Base-by-base conservation (phyloP, 2,797 vertebrate genomes). In the Pelobates cultripes region DNA sequence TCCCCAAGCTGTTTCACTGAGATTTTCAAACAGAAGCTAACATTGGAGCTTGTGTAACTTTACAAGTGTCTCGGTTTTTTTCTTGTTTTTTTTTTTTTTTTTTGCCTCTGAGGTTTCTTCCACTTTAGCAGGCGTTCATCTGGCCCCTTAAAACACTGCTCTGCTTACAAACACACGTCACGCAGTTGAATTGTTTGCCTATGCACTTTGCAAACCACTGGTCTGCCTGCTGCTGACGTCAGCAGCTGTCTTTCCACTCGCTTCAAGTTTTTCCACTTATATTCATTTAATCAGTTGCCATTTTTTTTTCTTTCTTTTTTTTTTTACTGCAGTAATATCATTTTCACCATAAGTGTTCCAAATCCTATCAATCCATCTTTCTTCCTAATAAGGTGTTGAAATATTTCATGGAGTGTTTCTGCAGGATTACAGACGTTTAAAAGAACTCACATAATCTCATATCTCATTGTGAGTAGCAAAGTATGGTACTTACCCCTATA, bases 121-220 rank as follows among this genome's bases (percentile, higher is more conserved):
- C 51, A 82, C 68, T 82, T 67, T 70, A 78, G 75, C 70, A 78
- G 40, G 76, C 76, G 42, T 83, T 83, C 81, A 77, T 73, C 75
- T 60, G 64, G 76, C 70, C 75, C 64, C 75, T 78, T 70, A 74
- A 78, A 73, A 78, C 43, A 61, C 75, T 69, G 81, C 67, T 82
- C 75, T 74, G 75, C 81, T 78, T 74, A 63, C 75, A 78, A 73
- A 73, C 75, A 45, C 64, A 7, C 44, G 75, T 83, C 81, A 83
- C 8, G 64, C 76, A 74, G 71, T 43, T 71, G 42, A 67, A 71
- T 68, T 82, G 74, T 82, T 82, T 83, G 76, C 66, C 76, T 78
- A 78, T 53, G 75, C 64, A 78, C 76, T 68, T 70, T 57, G 57
- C 69, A 77, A 82, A 71, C 75, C 61, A 77, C 69, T 41, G 76